Evolutionary conservation across 2,797 vertebrate genomes (phyloP), one percentile per base, ranked within the genome.

Genomic region (Neosilurus hyrtlii): DNA sequence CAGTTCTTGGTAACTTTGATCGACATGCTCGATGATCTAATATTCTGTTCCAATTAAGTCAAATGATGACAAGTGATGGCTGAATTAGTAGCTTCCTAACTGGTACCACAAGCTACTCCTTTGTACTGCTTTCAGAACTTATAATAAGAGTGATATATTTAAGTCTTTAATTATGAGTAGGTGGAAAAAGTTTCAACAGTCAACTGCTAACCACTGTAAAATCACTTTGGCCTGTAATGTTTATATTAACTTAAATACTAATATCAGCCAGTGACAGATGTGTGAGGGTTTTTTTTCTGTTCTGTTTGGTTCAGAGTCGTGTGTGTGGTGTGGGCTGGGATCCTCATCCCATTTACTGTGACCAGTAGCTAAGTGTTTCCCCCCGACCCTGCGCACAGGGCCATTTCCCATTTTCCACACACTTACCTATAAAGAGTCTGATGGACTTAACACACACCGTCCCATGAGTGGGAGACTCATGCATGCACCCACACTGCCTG

Each of bases 401-500:
- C 75, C 24, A 77, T 71, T 85, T 57, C 65, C 73, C 75, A 57
- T 82, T 68, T 85, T 86, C 80, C 72, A 71, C 81, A 61, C 72
- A 76, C 51, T 63, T 82, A 6, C 43, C 82, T 24, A 61, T 77
- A 85, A 83, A 86, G 75, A 82, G 65, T 8, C 62, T 85, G 76
- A 88, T 84, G 72, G 75, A 62, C 84, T 81, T 84, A 82, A 74
- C 76, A 88, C 74, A 86, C 86, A 80, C 62, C 43, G 59, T 63
- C 66, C 76, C 67, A 63, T 52, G 24, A 52, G 51, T 35, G n/a
- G 49, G 30, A 82, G 76, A n/a, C 43, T 9, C 73, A 63, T 56
- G 35, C 61, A 11, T 59, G 52, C 51, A 9, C 35, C 18, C 11
- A 37, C 35, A 76, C 7, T 11, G 20, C 56, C 20, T 37, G 20